phyloP scores from a whole-genome alignment of 2,888 invertebrate species.

The Drosophila maculinotata region DNA sequence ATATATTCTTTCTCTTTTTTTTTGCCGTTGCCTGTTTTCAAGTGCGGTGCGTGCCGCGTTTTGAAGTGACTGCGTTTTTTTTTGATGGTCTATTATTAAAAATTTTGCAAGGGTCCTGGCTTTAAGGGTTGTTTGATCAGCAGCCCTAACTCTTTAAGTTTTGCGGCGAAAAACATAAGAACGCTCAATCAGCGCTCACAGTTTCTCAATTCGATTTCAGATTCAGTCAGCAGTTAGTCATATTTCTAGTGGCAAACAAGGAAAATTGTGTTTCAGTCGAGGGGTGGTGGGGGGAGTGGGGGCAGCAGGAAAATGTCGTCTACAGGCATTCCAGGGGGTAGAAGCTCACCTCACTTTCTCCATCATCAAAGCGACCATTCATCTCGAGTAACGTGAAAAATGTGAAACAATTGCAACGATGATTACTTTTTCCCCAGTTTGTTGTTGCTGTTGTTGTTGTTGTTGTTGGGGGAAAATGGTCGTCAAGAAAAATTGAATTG shows the following conservation, averaged over 20 bases:
- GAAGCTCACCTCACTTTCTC: conserved; percentile 27
- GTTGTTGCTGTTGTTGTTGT: conserved; percentile 31
- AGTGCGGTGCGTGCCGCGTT: conserved; percentile 47
- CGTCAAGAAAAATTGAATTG: conserved; percentile 78
- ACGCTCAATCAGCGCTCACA: conserved; percentile 67
- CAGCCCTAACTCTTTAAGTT: conserved; percentile 61
- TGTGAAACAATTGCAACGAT: conserved; percentile 80
- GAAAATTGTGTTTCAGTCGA: conserved; percentile 39
- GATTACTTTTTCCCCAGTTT: conserved; percentile 71
- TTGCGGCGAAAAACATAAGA: conserved; percentile 42
- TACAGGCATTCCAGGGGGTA: conserved; percentile 64
- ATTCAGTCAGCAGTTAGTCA: conserved; percentile 67
- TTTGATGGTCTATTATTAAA: conserved; percentile 48
- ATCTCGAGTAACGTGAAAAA: conserved; percentile 72
- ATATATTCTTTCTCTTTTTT: conserved; percentile 18
- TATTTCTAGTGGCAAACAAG: conserved; percentile 59
- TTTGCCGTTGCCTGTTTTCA: conserved; percentile 29
- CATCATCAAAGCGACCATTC: conserved; percentile 78
- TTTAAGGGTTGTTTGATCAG: conserved; percentile 47
- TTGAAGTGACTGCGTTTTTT: conserved; percentile 49
- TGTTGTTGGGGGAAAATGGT: conserved; percentile 46
- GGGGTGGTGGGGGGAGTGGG: conserved; percentile 8
- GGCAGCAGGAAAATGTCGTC: conserved; percentile 67
- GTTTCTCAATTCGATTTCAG: conserved; percentile 57
- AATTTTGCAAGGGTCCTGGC: conserved; percentile 24